phyloP scores from a whole-genome alignment of 2,888 invertebrate genomes.

The Drosophila birchii region DNA sequence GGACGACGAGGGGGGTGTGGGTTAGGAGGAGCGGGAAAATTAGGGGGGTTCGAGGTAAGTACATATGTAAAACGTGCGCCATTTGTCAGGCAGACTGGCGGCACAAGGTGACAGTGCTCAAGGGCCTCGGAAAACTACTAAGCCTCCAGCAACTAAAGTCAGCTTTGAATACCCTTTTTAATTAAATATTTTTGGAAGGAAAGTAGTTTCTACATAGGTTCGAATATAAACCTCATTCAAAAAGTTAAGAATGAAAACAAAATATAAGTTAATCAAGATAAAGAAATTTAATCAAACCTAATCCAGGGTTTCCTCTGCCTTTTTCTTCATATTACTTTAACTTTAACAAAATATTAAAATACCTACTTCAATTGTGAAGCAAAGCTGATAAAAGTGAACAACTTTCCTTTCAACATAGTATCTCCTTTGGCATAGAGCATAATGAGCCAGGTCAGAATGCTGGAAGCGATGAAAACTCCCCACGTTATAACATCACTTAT shows the following conservation, averaged over 20 bases:
- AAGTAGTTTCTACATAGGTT: too few relatives aligned
- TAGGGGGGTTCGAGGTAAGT: conserved; percentile 51
- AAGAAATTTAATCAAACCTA: neutral
- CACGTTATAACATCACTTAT: conserved; percentile 43
- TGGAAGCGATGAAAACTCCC: conserved; percentile 50
- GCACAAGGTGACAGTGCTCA: conserved; percentile 38
- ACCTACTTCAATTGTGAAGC: neutral
- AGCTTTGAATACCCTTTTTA: conserved; percentile 9
- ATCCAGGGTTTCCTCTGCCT: too few relatives aligned
- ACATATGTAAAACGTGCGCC: conserved; percentile 75
- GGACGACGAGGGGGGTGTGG: neutral
- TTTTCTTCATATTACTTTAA: too few relatives aligned
- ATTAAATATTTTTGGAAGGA: neutral
- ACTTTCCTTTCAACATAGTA: too few relatives aligned
- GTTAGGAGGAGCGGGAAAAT: conserved; percentile 31
- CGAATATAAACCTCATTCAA: neutral
- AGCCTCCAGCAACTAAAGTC: neutral
- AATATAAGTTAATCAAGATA: neutral
- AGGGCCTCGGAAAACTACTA: conserved; percentile 34
- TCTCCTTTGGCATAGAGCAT: conserved; percentile 2
- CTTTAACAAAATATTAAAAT: neutral
- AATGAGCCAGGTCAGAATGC: conserved; percentile 43
- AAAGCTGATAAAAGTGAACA: neutral
- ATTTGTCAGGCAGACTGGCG: conserved; percentile 67
- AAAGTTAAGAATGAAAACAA: neutral